Conservation (phyloP, 2,113 vertebrate genomes). For the Noctilio leporinus region DNA sequence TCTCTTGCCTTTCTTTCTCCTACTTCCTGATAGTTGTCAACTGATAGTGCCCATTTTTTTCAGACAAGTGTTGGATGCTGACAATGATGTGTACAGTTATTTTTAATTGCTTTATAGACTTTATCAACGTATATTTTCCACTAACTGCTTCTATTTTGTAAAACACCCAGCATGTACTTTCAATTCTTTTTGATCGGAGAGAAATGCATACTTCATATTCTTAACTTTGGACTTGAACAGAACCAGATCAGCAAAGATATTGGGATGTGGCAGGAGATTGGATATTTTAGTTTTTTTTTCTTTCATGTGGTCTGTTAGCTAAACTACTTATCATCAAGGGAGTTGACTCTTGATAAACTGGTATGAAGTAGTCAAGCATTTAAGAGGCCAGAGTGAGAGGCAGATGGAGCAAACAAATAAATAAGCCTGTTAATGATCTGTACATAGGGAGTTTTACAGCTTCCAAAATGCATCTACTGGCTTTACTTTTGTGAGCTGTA, state of each 20-base stretch:
- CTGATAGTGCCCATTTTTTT: background rate
- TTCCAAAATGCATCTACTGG: conserved; percentile 1
- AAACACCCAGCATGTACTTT: background rate
- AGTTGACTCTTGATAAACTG: background rate
- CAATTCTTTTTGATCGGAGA: background rate
- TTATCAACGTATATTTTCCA: background rate
- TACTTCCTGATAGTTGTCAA: background rate
- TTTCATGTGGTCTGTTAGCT: background rate
- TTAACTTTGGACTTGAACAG: background rate
- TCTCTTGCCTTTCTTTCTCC: background rate
- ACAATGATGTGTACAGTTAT: background rate
- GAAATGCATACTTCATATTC: background rate
- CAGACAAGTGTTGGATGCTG: background rate
- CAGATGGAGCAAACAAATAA: conserved; percentile 10
- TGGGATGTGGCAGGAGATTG: background rate
- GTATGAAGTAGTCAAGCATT: background rate
- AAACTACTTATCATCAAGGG: background rate
- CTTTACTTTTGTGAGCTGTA: conserved; percentile 3
- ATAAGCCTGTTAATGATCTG: background rate
- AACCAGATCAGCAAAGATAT: background rate
- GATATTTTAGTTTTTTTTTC: background rate
- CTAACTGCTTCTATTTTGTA: background rate
- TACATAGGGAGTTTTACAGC: background rate
- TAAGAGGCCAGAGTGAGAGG: background rate
- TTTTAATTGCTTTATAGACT: background rate